Conservation (phyloP, 2,888 invertebrate species). For the Panzeria rudis region DNA sequence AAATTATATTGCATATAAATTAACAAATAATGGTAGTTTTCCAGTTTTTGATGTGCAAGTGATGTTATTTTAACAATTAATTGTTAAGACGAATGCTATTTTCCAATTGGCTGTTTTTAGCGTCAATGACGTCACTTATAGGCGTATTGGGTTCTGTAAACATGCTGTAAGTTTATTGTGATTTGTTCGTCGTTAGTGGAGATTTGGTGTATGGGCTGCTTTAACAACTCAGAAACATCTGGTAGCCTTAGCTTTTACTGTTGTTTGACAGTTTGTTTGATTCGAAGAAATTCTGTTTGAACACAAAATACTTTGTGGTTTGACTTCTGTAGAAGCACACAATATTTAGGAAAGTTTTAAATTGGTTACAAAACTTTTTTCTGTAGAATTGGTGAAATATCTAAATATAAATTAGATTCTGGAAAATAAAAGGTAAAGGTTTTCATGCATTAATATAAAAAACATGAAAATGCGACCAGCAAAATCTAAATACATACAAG, state of each 20-base stretch:
- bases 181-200: no score
- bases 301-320: no score
- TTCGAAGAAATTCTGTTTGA: constrained; percentile 21
- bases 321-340: constrained; percentile 40
- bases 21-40: no score
- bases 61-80: no score
- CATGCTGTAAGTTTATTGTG: no score
- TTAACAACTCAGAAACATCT: not conserved
- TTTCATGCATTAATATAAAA: not conserved
- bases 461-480: not conserved
- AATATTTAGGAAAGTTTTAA: constrained; percentile 15
- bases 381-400: constrained; percentile 22
- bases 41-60: no score
- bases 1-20: no score
- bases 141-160: no score
- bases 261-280: constrained; percentile 33
- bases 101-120: no score
- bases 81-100: no score
- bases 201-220: no score
- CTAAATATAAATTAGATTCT: not conserved
- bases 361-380: constrained; percentile 5
- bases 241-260: not conserved
- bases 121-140: no score
- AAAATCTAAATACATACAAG: not conserved
- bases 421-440: constrained; percentile 18